phyloP scores from a whole-genome alignment of 2,113 vertebrate species.

The rabbit (Oryctolagus cuniculus) region mOryCun1.1 NC_091445.1:18720001-18720500 shows the following conservation, averaged over 20 bases:
- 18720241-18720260: neutral
- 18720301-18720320: neutral
- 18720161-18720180: neutral
- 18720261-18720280: neutral
- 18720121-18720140: neutral
- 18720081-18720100: neutral
- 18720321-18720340: neutral
- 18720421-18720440: neutral
- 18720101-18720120: neutral
- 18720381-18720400: neutral
- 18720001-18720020: neutral
- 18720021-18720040: neutral
- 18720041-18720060: neutral
- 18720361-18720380: neutral
- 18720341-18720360: neutral
- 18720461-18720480: neutral
- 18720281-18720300: neutral
- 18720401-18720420: neutral
- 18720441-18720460: neutral
- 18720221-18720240: neutral
- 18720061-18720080: neutral
- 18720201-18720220: constrained; percentile 2
- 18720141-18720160: neutral
- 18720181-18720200: constrained; percentile 28
- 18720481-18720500: neutral